Conservation (phyloP, 2,113 vertebrate genomes). For the Odontesthes bonariensis region DNA sequence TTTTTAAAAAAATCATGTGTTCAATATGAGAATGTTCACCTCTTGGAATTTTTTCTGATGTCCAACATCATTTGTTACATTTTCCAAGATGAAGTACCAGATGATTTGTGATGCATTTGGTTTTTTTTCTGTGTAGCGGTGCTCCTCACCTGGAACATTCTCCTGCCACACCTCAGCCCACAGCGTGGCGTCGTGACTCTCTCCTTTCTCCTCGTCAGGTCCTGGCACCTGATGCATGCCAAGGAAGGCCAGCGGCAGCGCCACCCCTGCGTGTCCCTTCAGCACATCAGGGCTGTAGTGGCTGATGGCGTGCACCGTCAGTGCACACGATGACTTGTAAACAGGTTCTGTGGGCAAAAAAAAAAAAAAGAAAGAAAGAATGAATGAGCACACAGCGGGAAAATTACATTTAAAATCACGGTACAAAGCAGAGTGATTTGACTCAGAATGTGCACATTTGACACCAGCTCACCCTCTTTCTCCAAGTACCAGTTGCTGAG, state of each 20-base stretch:
- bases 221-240: conserved; percentile 95
- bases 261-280: conserved; percentile 91
- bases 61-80: too few species aligned
- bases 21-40: too few species aligned
- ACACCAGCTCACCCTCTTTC: conserved; percentile 88
- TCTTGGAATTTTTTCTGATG: too few species aligned
- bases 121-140: neutral
- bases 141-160: conserved; percentile 91
- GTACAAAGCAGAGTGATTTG: neutral
- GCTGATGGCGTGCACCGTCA: conserved; percentile 93
- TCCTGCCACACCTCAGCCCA: conserved; percentile 99
- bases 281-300: conserved; percentile 96
- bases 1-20: neutral
- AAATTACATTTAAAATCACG: neutral
- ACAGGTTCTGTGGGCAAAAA: conserved; percentile 83
- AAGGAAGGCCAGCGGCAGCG: conserved; percentile 94
- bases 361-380: neutral
- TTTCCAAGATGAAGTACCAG: too few species aligned
- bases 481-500: conserved; percentile 95
- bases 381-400: too few species aligned
- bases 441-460: neutral
- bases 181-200: conserved; percentile 87
- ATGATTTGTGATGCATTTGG: too few species aligned
- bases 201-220: conserved; percentile 89
- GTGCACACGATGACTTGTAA: conserved; percentile 90